phyloP scores from a whole-genome alignment of 1,140 invertebrate species.

The Piezodorus guildinii region DNA sequence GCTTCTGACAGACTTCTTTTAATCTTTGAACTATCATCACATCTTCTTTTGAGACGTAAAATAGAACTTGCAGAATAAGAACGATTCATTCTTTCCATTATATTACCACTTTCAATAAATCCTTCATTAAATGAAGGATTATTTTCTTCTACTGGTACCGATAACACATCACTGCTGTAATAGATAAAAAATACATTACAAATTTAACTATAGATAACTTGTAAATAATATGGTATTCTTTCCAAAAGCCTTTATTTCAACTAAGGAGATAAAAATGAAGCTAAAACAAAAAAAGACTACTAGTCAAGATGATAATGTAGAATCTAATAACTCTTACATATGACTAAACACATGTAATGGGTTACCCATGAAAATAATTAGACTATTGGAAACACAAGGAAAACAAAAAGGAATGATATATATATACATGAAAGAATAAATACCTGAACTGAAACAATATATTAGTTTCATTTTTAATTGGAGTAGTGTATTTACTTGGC shows the following conservation, averaged over 20 bases:
- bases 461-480: neutral
- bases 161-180: neutral
- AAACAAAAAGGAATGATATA: too few relatives aligned
- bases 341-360: too few relatives aligned
- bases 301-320: too few relatives aligned
- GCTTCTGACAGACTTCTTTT: slow-evolving; percentile 21
- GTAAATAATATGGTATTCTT: too few relatives aligned
- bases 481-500: neutral
- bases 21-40: slow-evolving; percentile 1
- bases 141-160: neutral
- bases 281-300: too few relatives aligned
- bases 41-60: neutral
- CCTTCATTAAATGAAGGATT: neutral
- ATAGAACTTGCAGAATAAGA: slow-evolving; percentile 21
- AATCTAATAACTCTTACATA: too few relatives aligned
- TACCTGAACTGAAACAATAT: slow-evolving; percentile 9
- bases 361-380: too few relatives aligned
- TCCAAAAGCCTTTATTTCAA: too few relatives aligned
- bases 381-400: too few relatives aligned
- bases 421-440: neutral
- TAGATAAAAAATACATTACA: neutral
- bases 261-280: too few relatives aligned
- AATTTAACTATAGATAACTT: too few relatives aligned
- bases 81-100: slow-evolving; percentile 11
- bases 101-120: neutral